Evolutionary conservation across 2,797 vertebrate genomes (phyloP).

Genomic region (Melanotaenia trifasciata): DNA sequence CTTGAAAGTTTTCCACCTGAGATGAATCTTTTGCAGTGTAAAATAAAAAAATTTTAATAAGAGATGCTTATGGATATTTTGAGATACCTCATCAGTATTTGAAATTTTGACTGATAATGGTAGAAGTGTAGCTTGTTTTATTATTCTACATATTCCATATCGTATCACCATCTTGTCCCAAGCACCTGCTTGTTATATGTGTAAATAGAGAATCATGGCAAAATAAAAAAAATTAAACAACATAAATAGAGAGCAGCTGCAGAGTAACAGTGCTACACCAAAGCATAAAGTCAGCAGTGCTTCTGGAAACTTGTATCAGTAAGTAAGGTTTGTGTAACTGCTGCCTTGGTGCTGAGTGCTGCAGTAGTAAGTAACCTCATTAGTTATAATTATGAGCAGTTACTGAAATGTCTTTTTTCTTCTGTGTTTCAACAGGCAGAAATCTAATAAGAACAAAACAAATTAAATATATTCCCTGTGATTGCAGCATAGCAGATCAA

Average conservation of each 20-base stretch:
- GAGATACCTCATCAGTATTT: background rate
- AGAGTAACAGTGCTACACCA: background rate
- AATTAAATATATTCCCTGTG: slow-evolving; percentile 21
- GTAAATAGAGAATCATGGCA: slow-evolving; percentile 8
- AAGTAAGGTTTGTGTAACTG: background rate
- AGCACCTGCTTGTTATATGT: background rate
- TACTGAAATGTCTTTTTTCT: slow-evolving; percentile 18
- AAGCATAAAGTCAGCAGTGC: no score
- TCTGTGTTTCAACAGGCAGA: slow-evolving; percentile 9
- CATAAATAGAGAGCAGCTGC: background rate
- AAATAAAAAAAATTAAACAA: slow-evolving; percentile 15
- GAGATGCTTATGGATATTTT: background rate
- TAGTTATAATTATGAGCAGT: slow-evolving; percentile 28
- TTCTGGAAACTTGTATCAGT: no score
- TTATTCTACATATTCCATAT: background rate
- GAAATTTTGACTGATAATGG: background rate
- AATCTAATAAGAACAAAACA: slow-evolving; percentile 22
- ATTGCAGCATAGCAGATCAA: slow-evolving; percentile 44
- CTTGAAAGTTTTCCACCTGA: no score
- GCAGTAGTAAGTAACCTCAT: slow-evolving; percentile 22
- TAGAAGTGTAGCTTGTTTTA: background rate
- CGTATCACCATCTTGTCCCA: background rate
- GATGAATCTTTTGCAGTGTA: no score
- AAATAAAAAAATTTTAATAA: no score
- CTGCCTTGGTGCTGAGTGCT: slow-evolving; percentile 2